These are phyloP conservation scores for Danio rerio DNA, from an alignment of 2,113 vertebrate genomes.

Conservation along the genomic window GRCz12tu NC_133182.1:36671001-36671500, in stretches of 20 bases:
- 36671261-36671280: not conserved
- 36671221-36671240: not conserved
- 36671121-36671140: not conserved
- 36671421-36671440: constrained; percentile 65
- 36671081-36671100: constrained; percentile 1
- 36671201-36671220: not conserved
- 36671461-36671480: constrained; percentile 67
- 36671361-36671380: not conserved
- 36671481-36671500: constrained; percentile 33
- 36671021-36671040: not conserved
- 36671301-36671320: not conserved
- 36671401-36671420: constrained; percentile 70
- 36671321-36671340: constrained; percentile 10
- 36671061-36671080: not conserved
- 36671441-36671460: constrained; percentile 58
- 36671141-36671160: not conserved
- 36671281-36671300: not conserved
- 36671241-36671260: not conserved
- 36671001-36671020: not conserved
- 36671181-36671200: not conserved
- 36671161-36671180: constrained; percentile 21
- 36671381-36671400: constrained; percentile 60
- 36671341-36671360: not conserved
- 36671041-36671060: not conserved
- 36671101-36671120: not conserved